Percentiles rank a stretch among this genome's conserved stretches.
These are phyloP conservation scores for Pseudopipra pipra DNA, from an alignment of 2,113 vertebrate species.

Conservation along the genomic window DNA sequence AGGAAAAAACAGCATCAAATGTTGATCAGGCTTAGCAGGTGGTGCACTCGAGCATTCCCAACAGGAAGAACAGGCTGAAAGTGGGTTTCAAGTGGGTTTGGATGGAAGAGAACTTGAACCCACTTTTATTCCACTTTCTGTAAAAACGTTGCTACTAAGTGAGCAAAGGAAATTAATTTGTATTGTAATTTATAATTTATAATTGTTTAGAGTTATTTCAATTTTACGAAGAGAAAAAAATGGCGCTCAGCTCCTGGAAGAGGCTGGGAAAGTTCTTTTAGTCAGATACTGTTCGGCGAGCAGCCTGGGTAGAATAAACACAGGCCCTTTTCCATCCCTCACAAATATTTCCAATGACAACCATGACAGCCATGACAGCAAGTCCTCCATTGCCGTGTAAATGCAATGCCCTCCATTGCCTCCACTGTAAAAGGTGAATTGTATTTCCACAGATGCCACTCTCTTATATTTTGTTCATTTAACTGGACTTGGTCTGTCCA, in stretches of 20 bases:
- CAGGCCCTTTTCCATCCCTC: neutral
- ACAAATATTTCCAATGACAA: neutral
- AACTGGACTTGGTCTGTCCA: neutral
- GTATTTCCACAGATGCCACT: neutral
- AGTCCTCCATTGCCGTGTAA: neutral
- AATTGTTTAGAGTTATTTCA: neutral
- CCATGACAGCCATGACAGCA: neutral
- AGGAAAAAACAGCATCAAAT: neutral
- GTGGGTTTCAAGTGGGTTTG: accelerated
- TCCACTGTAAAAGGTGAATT: neutral
- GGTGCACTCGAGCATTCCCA: neutral
- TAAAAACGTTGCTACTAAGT: neutral
- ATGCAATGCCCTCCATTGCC: too few relatives aligned
- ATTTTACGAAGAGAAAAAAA: neutral
- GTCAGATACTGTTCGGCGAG: neutral
- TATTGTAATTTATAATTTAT: neutral
- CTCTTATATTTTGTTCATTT: neutral
- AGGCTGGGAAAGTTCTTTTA: neutral
- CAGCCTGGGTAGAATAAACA: neutral
- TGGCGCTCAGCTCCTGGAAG: neutral
- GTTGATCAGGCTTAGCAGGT: neutral
- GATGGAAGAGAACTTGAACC: neutral
- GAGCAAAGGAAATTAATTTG: neutral
- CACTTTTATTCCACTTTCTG: neutral
- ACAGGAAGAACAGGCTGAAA: neutral